Base-by-base conservation (phyloP, 2,113 vertebrate species). In the Ondatra zibethicus region DNA sequence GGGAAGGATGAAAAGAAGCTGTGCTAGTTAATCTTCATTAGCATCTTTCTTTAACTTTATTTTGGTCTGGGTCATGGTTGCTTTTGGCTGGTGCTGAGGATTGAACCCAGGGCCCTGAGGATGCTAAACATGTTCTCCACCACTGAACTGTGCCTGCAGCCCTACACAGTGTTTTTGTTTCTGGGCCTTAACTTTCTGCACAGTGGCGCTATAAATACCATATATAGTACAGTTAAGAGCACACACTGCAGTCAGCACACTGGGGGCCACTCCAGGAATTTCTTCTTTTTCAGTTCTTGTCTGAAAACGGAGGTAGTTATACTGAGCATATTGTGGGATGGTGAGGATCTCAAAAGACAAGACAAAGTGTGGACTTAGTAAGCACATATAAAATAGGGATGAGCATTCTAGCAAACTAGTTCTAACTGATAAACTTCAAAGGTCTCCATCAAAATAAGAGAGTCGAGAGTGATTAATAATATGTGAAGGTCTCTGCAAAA, bases 321-420 rank as follows among this genome's bases (percentile, higher is more conserved):
- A 52, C 17, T 13, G 70, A 52, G 25, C 47, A 45, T 1, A 36
- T 66, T 77, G 27, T 2, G 17, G 21, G 25, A 55, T 42, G 36
- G 21, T 27, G 31, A 92, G 17, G 14, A 96, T 88, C 65, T 47
- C 88, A 58, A 92, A 93, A 92, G 86, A 68, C 63, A 77, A 78
- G 31, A 10, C 80, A 78, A 77, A 61, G 50, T 2, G 14, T 50
- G 5, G 1, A 23, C 39, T 16, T 16, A 61, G 8, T 2, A 78
- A 33, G 9, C 31, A 12, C 12, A 75, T 14, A 72, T 16, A 76
- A 47, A 58, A 61, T 39, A 72, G 23, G 66, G 61, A 12, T 19
- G 23, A 75, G 16, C 9, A 68, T 36, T 52, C 50, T 61, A 31
- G 42, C 42, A 89, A 87, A 66, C 8, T 61, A 77, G 76, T 76